Evolutionary conservation across 2,797 vertebrate species (phyloP).

Genomic region (Pseudochromis fuscus): DNA sequence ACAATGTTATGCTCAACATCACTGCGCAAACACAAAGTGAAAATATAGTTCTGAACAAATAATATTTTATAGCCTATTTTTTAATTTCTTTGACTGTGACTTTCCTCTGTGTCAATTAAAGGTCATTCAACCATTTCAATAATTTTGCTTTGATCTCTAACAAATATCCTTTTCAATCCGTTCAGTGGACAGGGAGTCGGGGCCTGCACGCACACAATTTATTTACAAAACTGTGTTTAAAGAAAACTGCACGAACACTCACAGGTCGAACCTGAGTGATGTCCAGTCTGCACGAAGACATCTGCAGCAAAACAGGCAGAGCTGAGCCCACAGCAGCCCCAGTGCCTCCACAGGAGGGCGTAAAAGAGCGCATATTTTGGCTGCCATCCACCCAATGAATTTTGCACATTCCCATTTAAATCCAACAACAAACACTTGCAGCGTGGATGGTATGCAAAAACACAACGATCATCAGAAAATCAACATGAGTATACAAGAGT

Average conservation of each 20-base stretch:
- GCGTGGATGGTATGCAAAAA: background rate
- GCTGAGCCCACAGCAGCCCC: background rate
- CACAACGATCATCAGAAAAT: background rate
- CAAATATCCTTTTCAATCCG: accelerated
- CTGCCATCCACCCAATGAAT: slow-evolving; percentile 19
- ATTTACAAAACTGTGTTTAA: background rate
- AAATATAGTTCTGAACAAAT: background rate
- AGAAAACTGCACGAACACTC: background rate
- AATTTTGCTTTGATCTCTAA: background rate
- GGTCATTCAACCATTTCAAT: background rate
- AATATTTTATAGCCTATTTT: no score
- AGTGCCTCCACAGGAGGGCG: slow-evolving; percentile 77
- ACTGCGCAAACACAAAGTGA: background rate
- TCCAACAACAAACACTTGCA: slow-evolving; percentile 60
- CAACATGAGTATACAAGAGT: background rate
- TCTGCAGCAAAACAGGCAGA: slow-evolving; percentile 26
- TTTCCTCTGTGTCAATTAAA: background rate
- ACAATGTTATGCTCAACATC: background rate
- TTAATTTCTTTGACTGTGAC: background rate
- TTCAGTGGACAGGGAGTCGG: background rate
- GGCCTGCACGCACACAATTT: background rate
- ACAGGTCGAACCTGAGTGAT: slow-evolving; percentile 15
- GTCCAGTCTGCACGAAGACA: slow-evolving; percentile 3
- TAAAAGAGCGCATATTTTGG: slow-evolving; percentile 56
- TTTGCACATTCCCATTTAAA: slow-evolving; percentile 44